Evolutionary conservation across 2,888 invertebrate genomes (phyloP), one percentile per base, ranked within the genome.

Genomic region (Glaucopsyche alexis): DNA sequence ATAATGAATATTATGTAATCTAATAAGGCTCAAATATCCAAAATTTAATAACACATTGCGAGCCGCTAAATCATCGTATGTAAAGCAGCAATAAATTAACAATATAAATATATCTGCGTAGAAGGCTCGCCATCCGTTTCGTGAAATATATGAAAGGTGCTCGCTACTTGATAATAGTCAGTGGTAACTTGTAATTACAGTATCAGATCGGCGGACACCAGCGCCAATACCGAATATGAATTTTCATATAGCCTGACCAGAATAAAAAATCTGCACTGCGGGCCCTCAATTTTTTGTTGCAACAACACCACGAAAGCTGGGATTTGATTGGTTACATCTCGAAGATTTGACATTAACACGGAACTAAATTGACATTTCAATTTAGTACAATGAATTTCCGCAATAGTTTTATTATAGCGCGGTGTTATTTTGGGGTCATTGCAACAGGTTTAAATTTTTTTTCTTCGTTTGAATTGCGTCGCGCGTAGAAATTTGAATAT

Each of bases 91-190:
- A 91, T 91, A 91, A 91, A 91, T 91, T 87, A 85, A 87, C 89
- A 88, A 87, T 90, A 90, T 91, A 91, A 92, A 91, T 91, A 91
- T 91, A 87, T 74, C 74, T 72, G 47, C 71, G 60, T 72, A 70
- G 73, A 74, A 72, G 73, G 72, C 64, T 71, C 84, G 84, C 88
- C 88, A 87, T 90, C 88, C 89, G 89, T 90, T 91, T 87, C 87
- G 88, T 91, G 88, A 90, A 91, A 90, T 90, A 91, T 91, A 91
- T 90, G 91, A 90, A 91, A 90, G 89, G 82, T 83, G 90, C 89
- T 74, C 83, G 80, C 80, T 92, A 93, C 92, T 92, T 91, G 90
- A 92, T 93, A 93, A 91, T 91, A 89, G 89, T 87, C 84, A 85
- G 87, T 87, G 85, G 87, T 87, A 87, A 86, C 83, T 84, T 85